A percentile compares a stretch with the other conserved stretches of the same genome.
Conservation (phyloP, 2,113 vertebrate genomes). For the Saccopteryx bilineata region DNA sequence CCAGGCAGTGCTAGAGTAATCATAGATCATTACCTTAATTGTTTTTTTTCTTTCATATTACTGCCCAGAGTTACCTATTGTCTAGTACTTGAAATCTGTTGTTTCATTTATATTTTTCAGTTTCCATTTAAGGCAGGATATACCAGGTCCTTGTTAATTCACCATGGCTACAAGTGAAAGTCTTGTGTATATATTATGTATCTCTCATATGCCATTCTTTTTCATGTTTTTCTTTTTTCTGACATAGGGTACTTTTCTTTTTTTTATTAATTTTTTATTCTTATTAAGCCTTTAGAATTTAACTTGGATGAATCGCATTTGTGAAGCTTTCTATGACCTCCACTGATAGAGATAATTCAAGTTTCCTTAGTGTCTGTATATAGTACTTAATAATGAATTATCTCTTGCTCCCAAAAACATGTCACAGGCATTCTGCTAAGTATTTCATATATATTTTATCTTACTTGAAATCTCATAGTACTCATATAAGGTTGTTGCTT, state of each 20-base stretch:
- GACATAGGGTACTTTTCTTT: neutral
- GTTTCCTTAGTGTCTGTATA: slow-evolving; percentile 1
- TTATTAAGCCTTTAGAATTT: neutral
- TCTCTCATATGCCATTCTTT: neutral
- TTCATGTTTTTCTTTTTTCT: neutral
- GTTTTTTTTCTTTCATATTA: slow-evolving; percentile 6
- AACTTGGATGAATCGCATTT: slow-evolving; percentile 5
- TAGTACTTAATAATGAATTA: neutral
- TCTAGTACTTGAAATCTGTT: neutral
- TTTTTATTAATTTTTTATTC: neutral
- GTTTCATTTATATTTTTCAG: slow-evolving; percentile 9
- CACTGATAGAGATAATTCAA: neutral
- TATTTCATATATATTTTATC: neutral
- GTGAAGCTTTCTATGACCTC: neutral
- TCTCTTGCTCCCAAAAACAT: neutral
- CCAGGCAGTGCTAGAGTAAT: neutral
- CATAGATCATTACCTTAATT: neutral
- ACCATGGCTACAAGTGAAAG: neutral
- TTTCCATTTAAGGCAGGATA: slow-evolving; percentile 14
- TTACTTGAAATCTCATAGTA: neutral
- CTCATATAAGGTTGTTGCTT: neutral
- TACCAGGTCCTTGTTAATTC: neutral
- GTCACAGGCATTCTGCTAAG: neutral
- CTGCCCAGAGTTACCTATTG: neutral
- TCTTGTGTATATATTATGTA: neutral